Evolutionary conservation across 2,113 vertebrate species (phyloP).

Genomic region (Donacobius atricapilla): DNA sequence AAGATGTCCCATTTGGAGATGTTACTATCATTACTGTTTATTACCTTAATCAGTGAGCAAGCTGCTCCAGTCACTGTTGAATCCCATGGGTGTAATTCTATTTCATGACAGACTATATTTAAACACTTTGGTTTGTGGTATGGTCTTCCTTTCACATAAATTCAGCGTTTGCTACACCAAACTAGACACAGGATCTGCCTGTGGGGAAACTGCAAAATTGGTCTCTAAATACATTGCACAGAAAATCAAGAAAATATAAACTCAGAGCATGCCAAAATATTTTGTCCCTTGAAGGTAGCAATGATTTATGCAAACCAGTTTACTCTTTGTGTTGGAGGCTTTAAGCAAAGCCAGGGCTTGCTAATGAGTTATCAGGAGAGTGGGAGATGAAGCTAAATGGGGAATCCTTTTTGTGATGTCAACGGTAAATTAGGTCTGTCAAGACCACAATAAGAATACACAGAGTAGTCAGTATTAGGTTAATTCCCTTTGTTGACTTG

Average conservation of each 20-base stretch:
- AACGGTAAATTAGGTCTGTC: constrained; percentile 35
- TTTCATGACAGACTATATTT: neutral
- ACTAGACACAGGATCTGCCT: neutral
- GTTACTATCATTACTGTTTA: neutral
- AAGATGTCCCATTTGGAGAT: neutral
- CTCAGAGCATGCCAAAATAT: constrained; percentile 3
- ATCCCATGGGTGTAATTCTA: neutral
- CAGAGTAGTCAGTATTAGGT: neutral
- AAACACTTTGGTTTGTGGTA: neutral
- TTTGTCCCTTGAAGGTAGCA: constrained; percentile 35
- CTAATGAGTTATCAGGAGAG: constrained; percentile 48
- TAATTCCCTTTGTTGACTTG: constrained; percentile 42
- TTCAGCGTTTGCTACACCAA: neutral
- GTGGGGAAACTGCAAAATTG: neutral
- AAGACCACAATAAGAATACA: constrained; percentile 25
- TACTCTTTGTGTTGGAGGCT: neutral
- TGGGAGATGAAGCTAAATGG: constrained; percentile 33
- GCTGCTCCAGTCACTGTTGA: neutral
- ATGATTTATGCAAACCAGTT: constrained; percentile 49
- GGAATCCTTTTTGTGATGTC: constrained; percentile 30
- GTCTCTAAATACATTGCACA: neutral
- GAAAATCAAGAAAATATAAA: constrained; percentile 1
- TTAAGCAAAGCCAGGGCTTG: constrained; percentile 21
- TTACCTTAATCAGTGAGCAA: neutral
- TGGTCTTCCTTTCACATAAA: neutral